These are phyloP conservation scores for Dendropsophus ebraccatus DNA, from an alignment of 2,113 vertebrate genomes.

Conservation along the genomic window DNA sequence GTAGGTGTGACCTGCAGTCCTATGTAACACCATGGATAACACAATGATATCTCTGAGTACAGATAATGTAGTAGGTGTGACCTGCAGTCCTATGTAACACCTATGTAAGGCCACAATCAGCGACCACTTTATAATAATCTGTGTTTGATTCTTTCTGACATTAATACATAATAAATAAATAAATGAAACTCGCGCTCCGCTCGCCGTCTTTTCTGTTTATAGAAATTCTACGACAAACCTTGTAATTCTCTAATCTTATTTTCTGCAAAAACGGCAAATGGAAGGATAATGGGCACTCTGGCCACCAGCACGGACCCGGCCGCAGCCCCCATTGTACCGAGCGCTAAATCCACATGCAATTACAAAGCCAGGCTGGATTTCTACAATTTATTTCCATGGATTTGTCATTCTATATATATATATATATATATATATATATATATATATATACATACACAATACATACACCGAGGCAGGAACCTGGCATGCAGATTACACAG, in stretches of 20 bases:
- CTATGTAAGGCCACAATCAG: no score
- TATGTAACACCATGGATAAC: no score
- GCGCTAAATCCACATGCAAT: conserved; percentile 13
- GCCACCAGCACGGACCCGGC: conserved; percentile 10
- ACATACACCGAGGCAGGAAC: no score
- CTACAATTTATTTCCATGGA: neutral
- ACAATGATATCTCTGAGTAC: neutral
- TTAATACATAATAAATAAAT: neutral
- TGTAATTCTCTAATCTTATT: conserved; percentile 28
- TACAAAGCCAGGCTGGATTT: neutral
- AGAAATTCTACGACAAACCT: conserved; percentile 30
- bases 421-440: neutral
- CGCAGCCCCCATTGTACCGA: neutral
- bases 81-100: no score
- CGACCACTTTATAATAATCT: neutral
- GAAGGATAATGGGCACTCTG: conserved; percentile 21
- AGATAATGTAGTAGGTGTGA: neutral
- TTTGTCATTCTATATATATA: neutral
- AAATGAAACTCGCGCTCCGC: neutral
- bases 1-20: no score
- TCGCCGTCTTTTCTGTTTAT: conserved; percentile 12
- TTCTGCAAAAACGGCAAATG: neutral
- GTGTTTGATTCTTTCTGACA: conserved; percentile 16
- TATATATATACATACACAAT: neutral
- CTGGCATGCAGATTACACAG: no score